Evolutionary conservation across 2,888 invertebrate genomes (phyloP).

Genomic region (Ashinkailepas kermadecensis): DNA sequence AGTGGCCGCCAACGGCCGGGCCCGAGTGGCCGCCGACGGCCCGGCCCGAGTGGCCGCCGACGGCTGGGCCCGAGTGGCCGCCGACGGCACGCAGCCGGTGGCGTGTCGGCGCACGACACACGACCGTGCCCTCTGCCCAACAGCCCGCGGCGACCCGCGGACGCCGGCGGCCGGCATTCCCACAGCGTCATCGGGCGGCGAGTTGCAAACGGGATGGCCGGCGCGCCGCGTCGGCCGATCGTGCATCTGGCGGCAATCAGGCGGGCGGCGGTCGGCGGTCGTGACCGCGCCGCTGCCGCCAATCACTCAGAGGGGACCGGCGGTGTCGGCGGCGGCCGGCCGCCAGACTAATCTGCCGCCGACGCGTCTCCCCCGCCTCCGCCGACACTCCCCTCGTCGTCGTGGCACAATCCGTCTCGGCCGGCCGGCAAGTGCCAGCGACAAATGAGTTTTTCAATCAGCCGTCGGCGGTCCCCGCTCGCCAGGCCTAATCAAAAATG

Average conservation of each 20-base stretch:
- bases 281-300: neutral
- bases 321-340: neutral
- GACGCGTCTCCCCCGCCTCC: neutral
- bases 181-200: neutral
- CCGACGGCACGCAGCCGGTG: too few relatives aligned
- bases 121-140: too few relatives aligned
- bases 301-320: neutral
- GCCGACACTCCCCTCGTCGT: neutral
- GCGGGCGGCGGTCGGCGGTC: neutral
- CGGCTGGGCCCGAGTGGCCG: neutral
- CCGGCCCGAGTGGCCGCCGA: neutral
- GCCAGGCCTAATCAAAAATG: constrained; percentile 18
- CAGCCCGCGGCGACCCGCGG: neutral
- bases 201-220: neutral
- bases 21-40: neutral
- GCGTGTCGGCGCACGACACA: too few relatives aligned
- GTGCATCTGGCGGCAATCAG: neutral
- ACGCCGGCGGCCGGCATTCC: neutral
- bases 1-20: too few relatives aligned
- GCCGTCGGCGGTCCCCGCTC: neutral
- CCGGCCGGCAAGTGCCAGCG: constrained; percentile 2
- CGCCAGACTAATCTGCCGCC: neutral
- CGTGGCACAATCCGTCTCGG: constrained; percentile 1
- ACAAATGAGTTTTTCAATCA: constrained; percentile 22
- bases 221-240: neutral